Conservation (phyloP, 2,888 invertebrate species). For the Cerastis rubricosa region DNA sequence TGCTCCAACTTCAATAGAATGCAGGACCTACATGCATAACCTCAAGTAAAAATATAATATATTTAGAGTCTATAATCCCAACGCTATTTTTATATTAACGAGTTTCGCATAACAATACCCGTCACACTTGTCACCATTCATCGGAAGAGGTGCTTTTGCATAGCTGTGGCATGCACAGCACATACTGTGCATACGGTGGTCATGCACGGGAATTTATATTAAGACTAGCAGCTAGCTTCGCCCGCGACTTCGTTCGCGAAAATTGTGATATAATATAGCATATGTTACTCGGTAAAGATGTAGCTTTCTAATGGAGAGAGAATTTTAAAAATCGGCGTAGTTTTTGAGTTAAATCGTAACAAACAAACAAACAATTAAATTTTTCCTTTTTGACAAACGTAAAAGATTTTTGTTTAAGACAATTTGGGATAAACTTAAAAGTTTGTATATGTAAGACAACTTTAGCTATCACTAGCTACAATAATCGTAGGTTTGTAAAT, state of each 20-base stretch:
- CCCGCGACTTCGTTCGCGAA: too few relatives aligned
- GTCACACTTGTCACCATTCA: conserved; percentile 17
- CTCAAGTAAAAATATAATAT: neutral
- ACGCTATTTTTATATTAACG: conserved; percentile 8
- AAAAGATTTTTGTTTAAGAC: neutral
- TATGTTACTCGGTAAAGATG: too few relatives aligned
- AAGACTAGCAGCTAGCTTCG: too few relatives aligned
- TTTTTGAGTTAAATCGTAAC: too few relatives aligned
- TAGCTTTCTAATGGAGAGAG: too few relatives aligned
- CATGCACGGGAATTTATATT: conserved; percentile 22
- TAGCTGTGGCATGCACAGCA: conserved; percentile 16
- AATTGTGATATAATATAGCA: too few relatives aligned
- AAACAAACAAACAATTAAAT: too few relatives aligned
- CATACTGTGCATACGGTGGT: conserved; percentile 19
- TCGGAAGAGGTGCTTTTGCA: conserved; percentile 18
- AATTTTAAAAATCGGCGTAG: too few relatives aligned
- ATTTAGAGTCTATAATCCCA: neutral
- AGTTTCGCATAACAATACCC: conserved; percentile 28
- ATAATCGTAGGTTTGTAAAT: neutral
- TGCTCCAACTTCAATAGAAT: neutral
- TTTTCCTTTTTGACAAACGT: too few relatives aligned
- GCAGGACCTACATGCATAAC: neutral
- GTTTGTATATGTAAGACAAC: neutral
- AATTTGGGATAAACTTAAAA: neutral
- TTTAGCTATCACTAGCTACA: neutral